These are phyloP conservation scores for Ammospiza caudacuta DNA, from an alignment of 2,113 vertebrate genomes.

Conservation along the genomic window DNA sequence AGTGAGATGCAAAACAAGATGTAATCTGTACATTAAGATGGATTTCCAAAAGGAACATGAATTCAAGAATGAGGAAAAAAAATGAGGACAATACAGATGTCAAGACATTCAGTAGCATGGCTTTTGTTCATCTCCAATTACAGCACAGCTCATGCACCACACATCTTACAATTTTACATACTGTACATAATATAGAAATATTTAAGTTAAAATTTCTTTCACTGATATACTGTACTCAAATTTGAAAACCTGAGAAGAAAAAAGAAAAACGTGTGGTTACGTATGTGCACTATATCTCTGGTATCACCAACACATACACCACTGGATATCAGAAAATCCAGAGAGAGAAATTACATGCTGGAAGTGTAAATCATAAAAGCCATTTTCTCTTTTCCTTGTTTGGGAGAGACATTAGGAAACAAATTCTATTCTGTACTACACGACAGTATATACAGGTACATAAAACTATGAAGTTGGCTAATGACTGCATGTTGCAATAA, in stretches of 20 bases:
- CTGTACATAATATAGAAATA: constrained; percentile 84
- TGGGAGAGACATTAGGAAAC: neutral
- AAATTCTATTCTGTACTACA: constrained; percentile 38
- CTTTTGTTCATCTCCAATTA: constrained; percentile 49
- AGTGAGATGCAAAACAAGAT: constrained; percentile 7
- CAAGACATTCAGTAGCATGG: constrained; percentile 63
- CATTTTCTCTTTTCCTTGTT: constrained; percentile 22
- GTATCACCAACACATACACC: constrained; percentile 52
- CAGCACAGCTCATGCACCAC: constrained; percentile 74
- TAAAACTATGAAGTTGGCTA: constrained; percentile 3
- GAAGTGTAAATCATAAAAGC: constrained; percentile 31
- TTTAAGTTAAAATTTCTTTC: constrained; percentile 86
- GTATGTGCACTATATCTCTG: constrained; percentile 40
- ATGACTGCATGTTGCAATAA: neutral
- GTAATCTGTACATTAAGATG: constrained; percentile 1
- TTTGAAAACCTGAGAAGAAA: constrained; percentile 89
- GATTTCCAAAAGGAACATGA: constrained; percentile 20
- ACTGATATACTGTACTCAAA: constrained; percentile 80
- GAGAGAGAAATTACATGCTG: constrained; percentile 63
- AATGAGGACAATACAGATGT: constrained; percentile 32
- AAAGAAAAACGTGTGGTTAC: constrained; percentile 67
- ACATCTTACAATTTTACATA: constrained; percentile 83
- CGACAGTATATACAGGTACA: constrained; percentile 35
- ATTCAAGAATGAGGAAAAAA: neutral
- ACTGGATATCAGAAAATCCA: constrained; percentile 36